Evolutionary conservation across 2,113 vertebrate genomes (phyloP), one percentile per base, ranked within the genome.

Genomic region (Todiramphus chloris): DNA sequence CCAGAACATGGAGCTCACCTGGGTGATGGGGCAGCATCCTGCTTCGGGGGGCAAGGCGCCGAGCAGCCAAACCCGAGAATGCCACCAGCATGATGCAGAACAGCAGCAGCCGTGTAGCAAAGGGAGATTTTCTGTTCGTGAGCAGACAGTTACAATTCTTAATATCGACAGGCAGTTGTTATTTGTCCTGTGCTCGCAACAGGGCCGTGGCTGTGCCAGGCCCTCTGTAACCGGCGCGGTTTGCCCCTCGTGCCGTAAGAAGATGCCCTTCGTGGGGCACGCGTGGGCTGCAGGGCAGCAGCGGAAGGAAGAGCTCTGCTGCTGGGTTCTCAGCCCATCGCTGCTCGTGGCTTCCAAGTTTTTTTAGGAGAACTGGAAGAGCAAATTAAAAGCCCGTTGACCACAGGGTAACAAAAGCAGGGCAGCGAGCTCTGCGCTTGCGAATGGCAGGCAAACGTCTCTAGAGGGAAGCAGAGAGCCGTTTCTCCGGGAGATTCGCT

Each of bases 381-480:
- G 41, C 3, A 2, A 20, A 9, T 7, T 11, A 28, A 60, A 79
- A 91, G 3, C n/a, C n/a, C 33, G 0, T 3, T 2, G 82, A 9
- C 6, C 16, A 2, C 27, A 1, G 0, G 46, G 37, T 18, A 2
- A 17, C 44, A 37, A 51, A 83, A 73, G 58, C 74, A 48, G 24
- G 14, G 31, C 35, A 9, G 13, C 3, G 12, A 35, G 16, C 7
- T 87, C 33, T 33, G 2, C 8, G 0, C 5, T 23, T 5, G 90
- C n/a, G 81, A 78, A 14, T 90, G 3, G 17, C 92, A 1, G 1
- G 5, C 19, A 35, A 39, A 62, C 18, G 67, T 83, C 97, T 97
- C 96, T 96, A 97, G 98, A 97, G 96, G 97, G 97, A 97, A 95
- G 95, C 96, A 97, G 95, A 96, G 96, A 93, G 93, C 97, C 63